These are phyloP conservation scores for Eurystomus gularis DNA, from an alignment of 2,113 vertebrate species.

Conservation along the genomic window DNA sequence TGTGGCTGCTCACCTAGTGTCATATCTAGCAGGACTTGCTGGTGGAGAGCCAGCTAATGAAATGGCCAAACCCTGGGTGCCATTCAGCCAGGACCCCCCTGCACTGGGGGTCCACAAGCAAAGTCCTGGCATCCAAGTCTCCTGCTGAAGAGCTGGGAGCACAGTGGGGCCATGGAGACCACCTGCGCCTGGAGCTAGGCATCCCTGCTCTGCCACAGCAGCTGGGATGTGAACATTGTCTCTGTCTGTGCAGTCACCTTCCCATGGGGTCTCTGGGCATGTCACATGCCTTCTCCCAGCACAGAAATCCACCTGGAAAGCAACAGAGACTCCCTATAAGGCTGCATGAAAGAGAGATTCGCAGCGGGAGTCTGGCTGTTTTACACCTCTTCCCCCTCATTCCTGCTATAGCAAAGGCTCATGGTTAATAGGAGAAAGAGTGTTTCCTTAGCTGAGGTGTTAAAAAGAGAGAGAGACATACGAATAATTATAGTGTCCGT, in stretches of 20 bases:
- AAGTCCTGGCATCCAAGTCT: neutral
- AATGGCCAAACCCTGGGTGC: neutral
- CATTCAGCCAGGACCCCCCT: neutral
- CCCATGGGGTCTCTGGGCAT: neutral
- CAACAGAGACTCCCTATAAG: neutral
- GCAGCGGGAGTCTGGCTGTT: neutral
- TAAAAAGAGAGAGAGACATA: neutral
- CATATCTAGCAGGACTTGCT: neutral
- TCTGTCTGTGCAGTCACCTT: neutral
- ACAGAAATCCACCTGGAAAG: neutral
- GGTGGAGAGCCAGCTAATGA: neutral
- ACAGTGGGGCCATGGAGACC: accelerated
- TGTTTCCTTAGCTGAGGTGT: neutral
- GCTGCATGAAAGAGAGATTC: neutral
- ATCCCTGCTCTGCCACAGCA: neutral
- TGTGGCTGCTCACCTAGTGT: accelerated
- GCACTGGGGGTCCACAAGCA: neutral
- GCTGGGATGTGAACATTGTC: accelerated
- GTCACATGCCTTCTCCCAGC: neutral
- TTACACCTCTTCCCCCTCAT: neutral
- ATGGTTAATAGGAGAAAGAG: neutral
- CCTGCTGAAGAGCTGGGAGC: neutral
- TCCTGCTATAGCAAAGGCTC: neutral
- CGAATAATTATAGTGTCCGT: conserved; percentile 51
- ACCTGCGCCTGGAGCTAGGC: neutral